A percentile compares a stretch with the other conserved stretches of the same genome.
Conservation (phyloP, 2,113 vertebrate genomes). For the Ophthalmolycus amberensis region DNA sequence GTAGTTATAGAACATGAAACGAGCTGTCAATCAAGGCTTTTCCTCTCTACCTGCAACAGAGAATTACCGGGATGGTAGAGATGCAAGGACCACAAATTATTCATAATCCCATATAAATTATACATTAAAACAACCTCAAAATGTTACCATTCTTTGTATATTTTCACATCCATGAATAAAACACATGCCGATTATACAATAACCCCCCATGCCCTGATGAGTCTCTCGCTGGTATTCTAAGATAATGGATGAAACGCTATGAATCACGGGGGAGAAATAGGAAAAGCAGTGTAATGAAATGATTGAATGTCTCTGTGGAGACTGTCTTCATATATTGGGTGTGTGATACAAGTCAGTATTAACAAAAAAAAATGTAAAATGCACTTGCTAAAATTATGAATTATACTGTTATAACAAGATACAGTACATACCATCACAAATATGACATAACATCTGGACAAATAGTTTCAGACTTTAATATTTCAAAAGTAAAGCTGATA, state of each 20-base stretch:
- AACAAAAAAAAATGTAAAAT: not conserved
- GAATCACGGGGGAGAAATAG: conserved; percentile 46
- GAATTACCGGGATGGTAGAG: conserved; percentile 4
- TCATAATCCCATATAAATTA: conserved; percentile 53
- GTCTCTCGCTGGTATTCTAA: conserved; percentile 1
- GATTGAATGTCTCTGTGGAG: conserved; percentile 47
- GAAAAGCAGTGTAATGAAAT: conserved; percentile 44
- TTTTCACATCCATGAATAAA: conserved; percentile 33
- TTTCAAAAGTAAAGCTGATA: not conserved
- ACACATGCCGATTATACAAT: conserved; percentile 38
- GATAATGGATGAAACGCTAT: conserved; percentile 36
- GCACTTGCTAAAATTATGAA: not conserved
- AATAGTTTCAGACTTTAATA: not conserved
- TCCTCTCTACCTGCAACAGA: conserved; percentile 12
- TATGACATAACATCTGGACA: not conserved
- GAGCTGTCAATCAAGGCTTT: conserved; percentile 70
- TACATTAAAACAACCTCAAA: conserved; percentile 53
- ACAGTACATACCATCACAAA: not conserved
- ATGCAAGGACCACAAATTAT: conserved; percentile 58
- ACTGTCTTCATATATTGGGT: not conserved
- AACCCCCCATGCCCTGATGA: not conserved
- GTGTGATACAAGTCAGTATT: not conserved
- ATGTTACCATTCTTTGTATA: conserved; percentile 40
- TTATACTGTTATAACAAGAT: not conserved
- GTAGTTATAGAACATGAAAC: conserved; percentile 70